These are phyloP conservation scores for Charaxes varanes DNA, from an alignment of 1,140 invertebrate species.

Conservation along the genomic window DNA sequence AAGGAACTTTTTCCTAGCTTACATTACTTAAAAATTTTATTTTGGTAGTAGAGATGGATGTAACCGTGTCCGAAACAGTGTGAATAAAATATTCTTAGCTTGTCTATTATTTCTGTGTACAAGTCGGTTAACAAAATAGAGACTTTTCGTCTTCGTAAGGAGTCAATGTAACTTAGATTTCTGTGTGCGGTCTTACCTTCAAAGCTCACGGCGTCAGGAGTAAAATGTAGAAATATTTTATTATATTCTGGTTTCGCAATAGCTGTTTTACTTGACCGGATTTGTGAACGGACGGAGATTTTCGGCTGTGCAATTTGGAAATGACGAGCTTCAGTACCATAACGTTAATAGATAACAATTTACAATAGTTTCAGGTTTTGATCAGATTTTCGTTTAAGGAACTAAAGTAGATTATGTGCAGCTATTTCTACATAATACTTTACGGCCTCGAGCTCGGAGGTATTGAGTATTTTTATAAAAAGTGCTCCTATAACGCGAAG, in stretches of 20 bases:
- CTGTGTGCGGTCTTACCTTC: constrained; percentile 20
- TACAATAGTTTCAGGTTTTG: not conserved
- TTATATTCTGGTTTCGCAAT: constrained; percentile 2
- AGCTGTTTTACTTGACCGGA: constrained; percentile 8
- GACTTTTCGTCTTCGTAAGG: too few species aligned
- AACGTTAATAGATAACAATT: not conserved
- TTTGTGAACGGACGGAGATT: constrained; percentile 27
- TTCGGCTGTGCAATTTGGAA: constrained; percentile 20
- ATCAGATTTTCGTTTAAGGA: constrained; percentile 1
- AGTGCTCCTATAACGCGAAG: constrained; percentile 21
- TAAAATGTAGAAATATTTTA: constrained; percentile 13
- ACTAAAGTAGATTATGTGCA: not conserved
- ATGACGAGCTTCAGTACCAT: not conserved
- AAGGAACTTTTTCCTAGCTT: too few species aligned
- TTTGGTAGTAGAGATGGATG: too few species aligned
- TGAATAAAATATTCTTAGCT: not conserved
- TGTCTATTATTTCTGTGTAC: constrained; percentile 7
- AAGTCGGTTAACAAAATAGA: constrained; percentile 3
- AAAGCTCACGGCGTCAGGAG: constrained; percentile 2
- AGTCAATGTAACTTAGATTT: constrained; percentile 11
- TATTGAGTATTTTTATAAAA: constrained; percentile 27
- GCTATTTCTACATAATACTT: constrained; percentile 14
- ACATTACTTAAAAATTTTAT: not conserved
- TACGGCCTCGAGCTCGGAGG: constrained; percentile 10
- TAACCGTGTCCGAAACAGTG: too few species aligned